Base-by-base conservation (phyloP, 2,113 vertebrate species). In the Heloderma charlesbogerti region DNA sequence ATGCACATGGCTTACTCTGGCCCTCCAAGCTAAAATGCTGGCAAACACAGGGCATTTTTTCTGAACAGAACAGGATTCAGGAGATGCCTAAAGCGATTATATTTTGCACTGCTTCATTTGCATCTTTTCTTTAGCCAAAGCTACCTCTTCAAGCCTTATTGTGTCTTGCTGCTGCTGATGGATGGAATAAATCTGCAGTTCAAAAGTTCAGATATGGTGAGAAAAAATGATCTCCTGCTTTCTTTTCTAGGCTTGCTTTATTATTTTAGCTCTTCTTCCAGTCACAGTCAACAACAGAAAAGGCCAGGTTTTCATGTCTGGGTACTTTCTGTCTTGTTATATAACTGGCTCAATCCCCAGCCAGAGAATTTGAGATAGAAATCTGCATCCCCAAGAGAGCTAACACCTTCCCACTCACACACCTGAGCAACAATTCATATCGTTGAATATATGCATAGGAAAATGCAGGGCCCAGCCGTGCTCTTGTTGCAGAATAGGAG, bases 81-180 rank as follows among this genome's bases (percentile, higher is more conserved):
- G 57, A 6, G 48, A 31, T 75, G 54, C 40, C 37, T 72, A 87
- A 72, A 37, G 83, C 80, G 77, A 6, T 0, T 86, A 86, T 40
- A 57, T n/a, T 92, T 89, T 12, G 15, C 0, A 2, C 37, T 37
- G 37, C 45, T 86, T 48, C 10, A 89, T 94, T 91, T 96, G 88
- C 89, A 75, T 94, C 77, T 91, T 83, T 85, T 92, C n/a, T 93
- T 89, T 37, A 88, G 90, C 84, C 95, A 85, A 87, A 69, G 57
- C 81, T 93, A 80, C 84, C 34, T 94, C 89, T 94, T 90, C 78
- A 86, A 2, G 91, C 89, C 88, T 18, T 48, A 84, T 72, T 86
- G 74, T 79, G 60, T 82, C 90, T n/a, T n/a, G n/a, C 63, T 92
- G 89, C 71, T 89, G 3, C 31, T 86, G 74, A 69, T 92, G 88